Base-by-base conservation (phyloP, 92 coral and sea anemone genomes). In the Zoanthus gigantus region DNA sequence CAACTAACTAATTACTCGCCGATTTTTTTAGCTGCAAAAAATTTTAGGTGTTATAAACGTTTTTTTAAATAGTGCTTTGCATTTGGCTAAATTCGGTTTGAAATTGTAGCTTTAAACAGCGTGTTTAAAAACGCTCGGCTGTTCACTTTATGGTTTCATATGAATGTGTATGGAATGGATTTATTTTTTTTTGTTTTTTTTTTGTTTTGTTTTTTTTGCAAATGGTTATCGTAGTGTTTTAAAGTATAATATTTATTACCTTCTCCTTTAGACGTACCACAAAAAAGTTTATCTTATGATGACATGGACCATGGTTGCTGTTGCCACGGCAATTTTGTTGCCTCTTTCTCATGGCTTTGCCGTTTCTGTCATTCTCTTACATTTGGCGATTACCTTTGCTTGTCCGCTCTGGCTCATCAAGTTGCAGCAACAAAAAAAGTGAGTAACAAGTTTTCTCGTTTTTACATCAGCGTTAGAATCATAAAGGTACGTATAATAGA, bases 361-460 rank as follows among this genome's bases (percentile, higher is more conserved):
- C 9, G 89, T 91, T 16, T 57, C 96, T 4, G 88, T 95, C 68
- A 85, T 88, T 16, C 88, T 97, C 74, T 93, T 91, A 1, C 97
- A 95, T 87, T 23, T 92, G 17, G 93, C 98, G 4, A 96, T 97
- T 47, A 97, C 96, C 9, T 83, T 97, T 46, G 68, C 89, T 5
- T 97, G 99, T 69, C 99, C 99, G 2, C 87, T 93, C 46, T 97
- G 99, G 99, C 90, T 97, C 45, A 87, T 96, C n/a, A 89, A 90
- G 76, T 89, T 95, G 23, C 99, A 96, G 67, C 74, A 91, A 76
- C 90, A 92, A 37, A 95, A 95, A 88, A 94, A 96, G 99, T 96
- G 92, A 93, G 98, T 56, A 23, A 10, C 32, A 48, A 45, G 9
- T 34, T 50, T 7, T 50, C 5, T 50, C 5, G 56, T 50, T 50